Percentiles rank a stretch among this genome's conserved stretches.
Conservation (phyloP, 2,888 invertebrate species). For the Caenorhabditis parvicauda region DNA sequence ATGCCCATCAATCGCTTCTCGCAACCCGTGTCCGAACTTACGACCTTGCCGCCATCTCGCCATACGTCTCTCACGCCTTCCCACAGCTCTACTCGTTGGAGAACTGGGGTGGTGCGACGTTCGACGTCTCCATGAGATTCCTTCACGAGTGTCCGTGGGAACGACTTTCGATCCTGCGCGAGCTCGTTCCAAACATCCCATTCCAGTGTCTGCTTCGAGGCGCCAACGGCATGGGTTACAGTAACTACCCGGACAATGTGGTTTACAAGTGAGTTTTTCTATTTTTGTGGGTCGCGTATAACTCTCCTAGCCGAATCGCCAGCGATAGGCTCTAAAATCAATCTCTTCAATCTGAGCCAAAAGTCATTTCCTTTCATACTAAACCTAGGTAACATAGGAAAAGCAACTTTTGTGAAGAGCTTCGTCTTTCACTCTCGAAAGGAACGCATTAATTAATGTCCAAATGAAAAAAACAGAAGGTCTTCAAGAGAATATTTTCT, state of each 20-base stretch:
- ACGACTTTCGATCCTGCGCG: constrained; percentile 85
- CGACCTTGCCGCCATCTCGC: constrained; percentile 81
- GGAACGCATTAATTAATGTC: no score
- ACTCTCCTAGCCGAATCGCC: no score
- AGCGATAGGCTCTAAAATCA: no score
- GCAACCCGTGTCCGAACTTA: constrained; percentile 91
- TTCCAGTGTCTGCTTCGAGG: constrained; percentile 98
- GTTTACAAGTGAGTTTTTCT: constrained; percentile 93
- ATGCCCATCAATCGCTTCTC: constrained; percentile 94
- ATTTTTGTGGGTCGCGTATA: no score
- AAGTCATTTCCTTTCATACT: no score
- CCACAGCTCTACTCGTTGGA: constrained; percentile 82
- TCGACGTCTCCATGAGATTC: constrained; percentile 92
- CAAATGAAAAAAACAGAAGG: no score
- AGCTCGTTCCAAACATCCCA: constrained; percentile 76
- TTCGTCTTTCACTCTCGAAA: no score
- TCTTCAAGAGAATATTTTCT: no score
- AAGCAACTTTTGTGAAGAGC: no score
- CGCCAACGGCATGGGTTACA: constrained; percentile 98
- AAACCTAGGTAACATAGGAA: no score
- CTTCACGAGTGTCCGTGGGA: constrained; percentile 99
- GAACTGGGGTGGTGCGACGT: constrained; percentile 98
- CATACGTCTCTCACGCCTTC: constrained; percentile 90
- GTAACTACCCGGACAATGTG: constrained; percentile 98
- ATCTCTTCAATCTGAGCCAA: no score